phyloP scores from a whole-genome alignment of 2,797 vertebrate genomes.

The Muscicapa striata region DNA sequence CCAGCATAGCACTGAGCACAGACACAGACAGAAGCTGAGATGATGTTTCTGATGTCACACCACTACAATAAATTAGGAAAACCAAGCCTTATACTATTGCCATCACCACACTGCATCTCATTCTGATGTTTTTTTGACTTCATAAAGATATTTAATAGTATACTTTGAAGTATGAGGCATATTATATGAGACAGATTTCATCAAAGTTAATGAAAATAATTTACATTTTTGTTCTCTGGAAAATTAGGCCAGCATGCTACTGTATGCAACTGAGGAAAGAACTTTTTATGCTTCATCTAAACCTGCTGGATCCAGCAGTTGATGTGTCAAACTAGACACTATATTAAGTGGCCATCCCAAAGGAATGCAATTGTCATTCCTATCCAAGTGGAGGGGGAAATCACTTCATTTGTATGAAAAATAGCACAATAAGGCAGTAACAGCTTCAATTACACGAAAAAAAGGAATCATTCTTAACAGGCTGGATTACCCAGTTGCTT shows the following conservation, averaged over 20 bases:
- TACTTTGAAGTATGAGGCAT: not conserved
- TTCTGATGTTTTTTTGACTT: not conserved
- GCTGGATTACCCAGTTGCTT: not conserved
- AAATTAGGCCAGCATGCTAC: not conserved
- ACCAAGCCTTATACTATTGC: not conserved
- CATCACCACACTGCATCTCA: not conserved
- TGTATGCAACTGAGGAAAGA: not conserved
- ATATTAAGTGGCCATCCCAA: not conserved
- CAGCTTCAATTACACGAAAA: slow-evolving; percentile 5
- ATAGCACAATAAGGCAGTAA: slow-evolving; percentile 26
- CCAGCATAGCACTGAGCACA: not conserved
- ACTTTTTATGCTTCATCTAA: not conserved
- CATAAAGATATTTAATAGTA: not conserved
- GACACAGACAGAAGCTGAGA: not conserved
- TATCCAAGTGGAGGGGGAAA: not conserved
- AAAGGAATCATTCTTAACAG: slow-evolving; percentile 17
- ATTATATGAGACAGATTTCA: not conserved
- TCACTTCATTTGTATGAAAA: slow-evolving; percentile 54
- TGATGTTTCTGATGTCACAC: not conserved
- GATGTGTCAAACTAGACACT: not conserved
- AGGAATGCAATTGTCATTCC: slow-evolving; percentile 20
- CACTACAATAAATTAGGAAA: not conserved
- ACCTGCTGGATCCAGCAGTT: slow-evolving; percentile 7
- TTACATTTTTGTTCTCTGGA: not conserved
- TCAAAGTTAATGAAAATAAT: slow-evolving; percentile 27